These are phyloP conservation scores for Parasteatoda lunata DNA, from an alignment of 2,888 invertebrate species.

Conservation along the genomic window DNA sequence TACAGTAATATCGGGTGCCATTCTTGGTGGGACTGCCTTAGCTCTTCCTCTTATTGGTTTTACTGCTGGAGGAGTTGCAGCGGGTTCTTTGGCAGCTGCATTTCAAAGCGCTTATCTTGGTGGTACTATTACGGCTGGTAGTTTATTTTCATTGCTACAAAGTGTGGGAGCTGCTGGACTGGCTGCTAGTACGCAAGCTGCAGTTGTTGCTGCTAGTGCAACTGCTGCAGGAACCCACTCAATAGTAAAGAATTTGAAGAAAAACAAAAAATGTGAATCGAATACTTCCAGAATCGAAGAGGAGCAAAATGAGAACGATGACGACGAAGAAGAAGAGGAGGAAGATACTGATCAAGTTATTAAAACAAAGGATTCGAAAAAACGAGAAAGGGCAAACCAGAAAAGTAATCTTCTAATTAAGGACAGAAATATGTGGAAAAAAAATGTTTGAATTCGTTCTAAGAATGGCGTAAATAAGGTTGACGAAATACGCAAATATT, in stretches of 20 bases:
- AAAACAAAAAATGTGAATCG: background rate
- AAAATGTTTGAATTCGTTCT: no score
- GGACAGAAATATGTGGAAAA: no score
- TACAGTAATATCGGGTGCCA: background rate
- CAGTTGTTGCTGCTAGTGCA: conserved; percentile 15
- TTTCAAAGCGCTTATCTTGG: conserved; percentile 17
- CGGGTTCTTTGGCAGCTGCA: conserved; percentile 20
- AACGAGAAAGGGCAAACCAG: no score
- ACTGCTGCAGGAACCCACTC: background rate
- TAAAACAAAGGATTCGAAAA: no score
- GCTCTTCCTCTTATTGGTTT: conserved; percentile 22
- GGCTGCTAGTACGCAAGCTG: conserved; percentile 11
- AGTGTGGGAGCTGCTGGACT: conserved; percentile 34
- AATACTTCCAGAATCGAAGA: no score
- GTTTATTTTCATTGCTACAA: conserved; percentile 29
- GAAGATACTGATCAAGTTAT: no score
- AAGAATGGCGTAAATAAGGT: no score
- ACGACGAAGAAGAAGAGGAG: no score
- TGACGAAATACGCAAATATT: no score
- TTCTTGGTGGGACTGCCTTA: conserved; percentile 13
- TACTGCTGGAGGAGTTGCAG: conserved; percentile 10
- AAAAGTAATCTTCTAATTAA: no score
- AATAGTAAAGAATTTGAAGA: background rate
- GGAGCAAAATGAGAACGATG: no score
- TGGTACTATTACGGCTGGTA: conserved; percentile 32